A percentile compares a stretch with the other conserved stretches of the same genome.
Evolutionary conservation across 2,797 vertebrate genomes (phyloP).

Genomic region (Rhynchonycteris naso): DNA sequence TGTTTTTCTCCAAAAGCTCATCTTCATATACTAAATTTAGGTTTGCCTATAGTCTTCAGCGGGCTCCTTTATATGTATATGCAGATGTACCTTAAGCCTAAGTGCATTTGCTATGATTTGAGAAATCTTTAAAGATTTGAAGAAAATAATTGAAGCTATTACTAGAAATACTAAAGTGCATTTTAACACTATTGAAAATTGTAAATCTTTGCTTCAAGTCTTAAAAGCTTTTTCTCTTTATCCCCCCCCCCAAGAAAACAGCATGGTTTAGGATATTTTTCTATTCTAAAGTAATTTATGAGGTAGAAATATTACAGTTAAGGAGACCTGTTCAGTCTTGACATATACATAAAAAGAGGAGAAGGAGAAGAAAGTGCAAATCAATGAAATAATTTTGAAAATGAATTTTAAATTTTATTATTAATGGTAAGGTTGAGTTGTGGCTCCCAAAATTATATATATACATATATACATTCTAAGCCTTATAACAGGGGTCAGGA

Average conservation of each 20-base stretch:
- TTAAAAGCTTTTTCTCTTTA: constrained; percentile 56
- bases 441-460: neutral
- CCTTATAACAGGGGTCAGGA: too few species aligned
- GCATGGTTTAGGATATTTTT: neutral
- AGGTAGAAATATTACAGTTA: constrained; percentile 12
- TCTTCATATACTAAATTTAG: constrained; percentile 41
- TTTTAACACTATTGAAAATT: constrained; percentile 54
- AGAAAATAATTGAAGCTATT: constrained; percentile 74
- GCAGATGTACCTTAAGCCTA: constrained; percentile 49
- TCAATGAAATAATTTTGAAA: neutral
- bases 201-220: constrained; percentile 63
- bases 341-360: neutral
- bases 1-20: constrained; percentile 54
- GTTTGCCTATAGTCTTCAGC: constrained; percentile 38
- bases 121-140: constrained; percentile 71
- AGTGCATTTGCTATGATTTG: constrained; percentile 61
- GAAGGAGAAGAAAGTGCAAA: neutral
- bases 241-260: neutral
- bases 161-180: constrained; percentile 56
- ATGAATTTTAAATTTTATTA: neutral
- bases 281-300: constrained; percentile 37
- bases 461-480: neutral
- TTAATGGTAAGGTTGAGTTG: neutral
- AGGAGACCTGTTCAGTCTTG: neutral
- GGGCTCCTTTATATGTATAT: constrained; percentile 36